Base-by-base conservation (phyloP, 2,797 vertebrate genomes). In the Pangasius krempfi region DNA sequence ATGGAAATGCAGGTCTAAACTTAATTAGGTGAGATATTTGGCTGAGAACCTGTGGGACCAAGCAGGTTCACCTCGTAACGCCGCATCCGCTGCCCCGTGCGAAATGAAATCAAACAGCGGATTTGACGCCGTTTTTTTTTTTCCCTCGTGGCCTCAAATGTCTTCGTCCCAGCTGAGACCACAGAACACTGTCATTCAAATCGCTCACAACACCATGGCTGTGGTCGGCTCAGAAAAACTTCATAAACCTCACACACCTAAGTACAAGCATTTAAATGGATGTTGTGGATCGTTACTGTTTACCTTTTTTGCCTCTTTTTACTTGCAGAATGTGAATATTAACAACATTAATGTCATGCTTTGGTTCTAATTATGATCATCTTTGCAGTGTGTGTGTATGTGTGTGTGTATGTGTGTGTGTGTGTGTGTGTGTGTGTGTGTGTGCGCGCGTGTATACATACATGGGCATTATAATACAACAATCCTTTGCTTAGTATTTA, bases 1-100 rank as follows among this genome's bases (percentile, higher is more conserved):
- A 96, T 96, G 95, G 96, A 96, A 96, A 96, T 95, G 94, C 95
- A 92, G 94, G 94, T 94, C 94, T 94, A 95, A 96, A 96, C 96
- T 96, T 96, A 97, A 97, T 96, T 96, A 96, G 96, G 95, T 92
- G 88, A 85, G 91, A 89, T 96, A 95, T 95, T 95, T 93, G 94
- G 94, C 95, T 93, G 94, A 79, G 88, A 58, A 79, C 62, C 13
- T 79, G 64, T 10, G 52, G 92, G 93, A 90, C 92, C 91, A 88
- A 88, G 86, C 83, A 89, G 75, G 62, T 88, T 86, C 79, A 86
- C 89, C 89, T 89, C 84, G 66, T 88, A 80, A 88, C 86, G 92
- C 88, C 88, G 91, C 76, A 82, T 83, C 86, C 81, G 85, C 68
- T 90, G 72, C 82, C 89, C 87, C 76, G 79, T 86, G 88, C 89